A percentile compares a stretch with the other conserved stretches of the same genome.
phyloP scores from a whole-genome alignment of 2,888 invertebrate species.

The Cheilosia soror region DNA sequence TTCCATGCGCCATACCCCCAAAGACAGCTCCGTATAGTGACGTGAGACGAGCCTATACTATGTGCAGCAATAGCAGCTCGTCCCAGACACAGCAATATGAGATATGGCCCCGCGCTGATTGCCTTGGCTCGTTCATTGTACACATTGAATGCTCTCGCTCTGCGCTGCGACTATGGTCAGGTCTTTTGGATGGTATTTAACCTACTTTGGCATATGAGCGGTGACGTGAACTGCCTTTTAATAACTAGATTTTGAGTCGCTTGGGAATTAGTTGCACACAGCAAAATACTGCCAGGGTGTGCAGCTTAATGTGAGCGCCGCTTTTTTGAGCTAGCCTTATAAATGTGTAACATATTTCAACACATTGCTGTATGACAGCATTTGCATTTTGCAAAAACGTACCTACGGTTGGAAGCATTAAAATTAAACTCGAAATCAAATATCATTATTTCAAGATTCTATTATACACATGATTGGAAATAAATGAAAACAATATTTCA shows the following conservation, averaged over 20 bases:
- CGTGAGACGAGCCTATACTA: constrained; percentile 31
- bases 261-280: constrained; percentile 49
- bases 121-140: constrained; percentile 60
- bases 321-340: constrained; percentile 8
- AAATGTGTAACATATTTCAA: constrained; percentile 44
- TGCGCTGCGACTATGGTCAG: constrained; percentile 39
- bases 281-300: constrained; percentile 12
- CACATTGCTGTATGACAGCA: constrained; percentile 40
- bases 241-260: constrained; percentile 55
- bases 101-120: constrained; percentile 50
- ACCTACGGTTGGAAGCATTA: background rate
- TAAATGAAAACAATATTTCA: background rate
- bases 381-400: constrained; percentile 64
- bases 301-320: constrained; percentile 7
- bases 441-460: constrained; percentile 4
- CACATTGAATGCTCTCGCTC: constrained; percentile 36
- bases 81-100: constrained; percentile 29
- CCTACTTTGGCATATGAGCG: constrained; percentile 65
- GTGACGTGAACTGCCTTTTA: constrained; percentile 69
- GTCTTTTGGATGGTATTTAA: constrained; percentile 71
- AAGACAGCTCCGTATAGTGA: constrained; percentile 17
- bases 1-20: constrained; percentile 19
- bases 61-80: background rate
- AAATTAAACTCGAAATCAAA: background rate
- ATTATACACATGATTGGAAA: constrained; percentile 36